Conservation (phyloP, 2,888 invertebrate genomes). For the Periphyllus acericola region DNA sequence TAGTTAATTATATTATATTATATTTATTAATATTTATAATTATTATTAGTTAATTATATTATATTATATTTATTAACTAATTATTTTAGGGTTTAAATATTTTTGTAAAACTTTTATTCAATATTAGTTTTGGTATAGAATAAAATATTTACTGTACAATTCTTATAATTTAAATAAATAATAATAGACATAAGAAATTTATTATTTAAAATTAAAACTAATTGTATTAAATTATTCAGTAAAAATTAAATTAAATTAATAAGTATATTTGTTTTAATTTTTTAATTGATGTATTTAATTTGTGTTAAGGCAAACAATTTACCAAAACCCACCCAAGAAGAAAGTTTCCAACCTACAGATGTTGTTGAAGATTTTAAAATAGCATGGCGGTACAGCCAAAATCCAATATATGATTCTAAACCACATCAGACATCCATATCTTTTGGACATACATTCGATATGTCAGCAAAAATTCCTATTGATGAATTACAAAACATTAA, state of each 20-base stretch:
- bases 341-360: slow-evolving; percentile 27
- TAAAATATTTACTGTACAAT: neutral
- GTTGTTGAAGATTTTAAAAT: slow-evolving; percentile 80
- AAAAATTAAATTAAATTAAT: neutral
- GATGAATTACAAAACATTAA: slow-evolving; percentile 46
- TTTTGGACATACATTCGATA: slow-evolving; percentile 85
- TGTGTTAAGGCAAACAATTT: slow-evolving; percentile 72
- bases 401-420: slow-evolving; percentile 72
- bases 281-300: neutral
- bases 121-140: neutral
- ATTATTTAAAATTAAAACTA: too few species aligned
- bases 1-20: neutral
- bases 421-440: slow-evolving; percentile 67
- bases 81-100: slow-evolving; percentile 14
- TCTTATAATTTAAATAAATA: too few species aligned
- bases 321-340: slow-evolving; percentile 71
- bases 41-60: too few species aligned
- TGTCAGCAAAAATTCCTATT: slow-evolving; percentile 69
- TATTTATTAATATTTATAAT: too few species aligned
- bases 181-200: too few species aligned
- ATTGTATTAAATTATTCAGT: too few species aligned
- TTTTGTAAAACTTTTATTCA: slow-evolving; percentile 32
- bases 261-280: neutral
- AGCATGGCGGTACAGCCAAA: slow-evolving; percentile 89
- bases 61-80: too few species aligned